Base-by-base conservation (phyloP, 2,113 vertebrate genomes). In the Trogon melanurus region DNA sequence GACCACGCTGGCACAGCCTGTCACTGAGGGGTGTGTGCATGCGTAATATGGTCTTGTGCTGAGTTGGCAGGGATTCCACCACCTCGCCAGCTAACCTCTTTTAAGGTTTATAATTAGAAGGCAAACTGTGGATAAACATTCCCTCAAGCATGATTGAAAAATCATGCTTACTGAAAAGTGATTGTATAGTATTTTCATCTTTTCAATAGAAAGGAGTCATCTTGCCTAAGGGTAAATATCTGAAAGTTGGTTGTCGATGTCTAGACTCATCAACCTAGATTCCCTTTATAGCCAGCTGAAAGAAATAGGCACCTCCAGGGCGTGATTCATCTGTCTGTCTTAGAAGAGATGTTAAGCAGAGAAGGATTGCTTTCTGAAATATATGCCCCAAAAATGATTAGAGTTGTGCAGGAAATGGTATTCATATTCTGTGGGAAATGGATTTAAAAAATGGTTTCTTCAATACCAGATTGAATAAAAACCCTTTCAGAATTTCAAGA, bases 231-330 rank as follows among this genome's bases (percentile, higher is more conserved):
- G 96, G 76, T 79, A 61, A 56, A 87, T 95, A 95, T 92, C 94
- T 95, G 84, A 84, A 88, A 89, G 80, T 79, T 96, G 73, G 86
- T 95, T 95, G 96, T 96, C 38, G 3, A 93, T 92, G 96, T 95
- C 96, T 95, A 96, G 96, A 97, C 95, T 97, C 84, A 95, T 96
- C 96, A 97, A 93, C 96, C 96, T 93, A 96, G 91, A 97, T 96
- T 97, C 94, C 84, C 94, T 95, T 97, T 94, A 93, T 96, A 97
- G 91, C 89, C 76, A 91, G 89, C 89, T 95, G 91, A 91, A 96
- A 94, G 91, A 91, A 97, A 85, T 45, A 91, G 95, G 96, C 96
- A 96, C 94, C 96, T 96, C 89, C 91, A 92, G 96, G 96, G 95
- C 47, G 54, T 96, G 94, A 95, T 93, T 97, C 96, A 96, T 97